These are phyloP conservation scores for Drosophila algonquin DNA, from an alignment of 2,888 invertebrate genomes.

Conservation along the genomic window DNA sequence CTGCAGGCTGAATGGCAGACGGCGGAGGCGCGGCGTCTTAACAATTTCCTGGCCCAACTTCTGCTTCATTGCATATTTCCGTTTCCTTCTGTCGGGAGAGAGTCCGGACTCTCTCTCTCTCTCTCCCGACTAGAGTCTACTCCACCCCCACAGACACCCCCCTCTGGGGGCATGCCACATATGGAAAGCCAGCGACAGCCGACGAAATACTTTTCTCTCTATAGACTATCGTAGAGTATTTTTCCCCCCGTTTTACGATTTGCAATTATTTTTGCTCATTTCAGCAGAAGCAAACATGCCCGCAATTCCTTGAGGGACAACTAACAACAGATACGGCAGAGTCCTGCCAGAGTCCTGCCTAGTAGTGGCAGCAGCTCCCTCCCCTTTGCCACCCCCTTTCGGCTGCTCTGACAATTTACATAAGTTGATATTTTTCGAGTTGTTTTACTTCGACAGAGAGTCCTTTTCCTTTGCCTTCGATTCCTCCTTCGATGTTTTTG, in stretches of 20 bases:
- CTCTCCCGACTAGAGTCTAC: not conserved
- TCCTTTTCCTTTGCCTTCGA: conserved; percentile 10
- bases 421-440: conserved; percentile 71
- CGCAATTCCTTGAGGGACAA: conserved; percentile 73
- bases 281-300: conserved; percentile 75
- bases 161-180: conserved; percentile 14
- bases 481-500: conserved; percentile 21
- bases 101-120: too few relatives aligned
- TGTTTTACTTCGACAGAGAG: conserved; percentile 46
- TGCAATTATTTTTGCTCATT: conserved; percentile 79
- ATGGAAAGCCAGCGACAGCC: conserved; percentile 46
- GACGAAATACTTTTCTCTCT: conserved; percentile 36
- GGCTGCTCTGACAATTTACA: conserved; percentile 64
- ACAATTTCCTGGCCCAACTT: conserved; percentile 78
- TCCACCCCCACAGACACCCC: not conserved
- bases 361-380: conserved; percentile 13
- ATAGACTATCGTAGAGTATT: conserved; percentile 3
- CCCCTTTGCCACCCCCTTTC: conserved; percentile 17
- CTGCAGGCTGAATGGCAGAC: conserved; percentile 17
- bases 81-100: conserved; percentile 52
- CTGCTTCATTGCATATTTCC: conserved; percentile 79
- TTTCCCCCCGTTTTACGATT: conserved; percentile 67
- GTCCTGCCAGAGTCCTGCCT: conserved; percentile 33
- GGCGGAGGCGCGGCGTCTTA: conserved; percentile 69
- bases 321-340: conserved; percentile 30